Conservation (phyloP, 2,888 invertebrate genomes). For the Stenoptilia bipunctidactyla region DNA sequence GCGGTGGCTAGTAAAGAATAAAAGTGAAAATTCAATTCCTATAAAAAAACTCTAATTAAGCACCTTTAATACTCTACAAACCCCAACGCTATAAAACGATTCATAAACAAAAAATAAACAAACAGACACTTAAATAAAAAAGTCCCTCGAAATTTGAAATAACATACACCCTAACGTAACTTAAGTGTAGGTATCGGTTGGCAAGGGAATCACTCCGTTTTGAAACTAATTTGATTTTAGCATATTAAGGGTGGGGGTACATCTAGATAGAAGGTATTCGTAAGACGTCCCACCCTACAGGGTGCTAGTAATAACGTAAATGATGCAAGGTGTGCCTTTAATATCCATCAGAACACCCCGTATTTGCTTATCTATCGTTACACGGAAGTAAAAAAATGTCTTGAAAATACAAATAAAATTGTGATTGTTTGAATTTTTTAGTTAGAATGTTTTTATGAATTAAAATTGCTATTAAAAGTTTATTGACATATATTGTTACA, state of each 20-base stretch:
- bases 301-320: constrained; percentile 58
- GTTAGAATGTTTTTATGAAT: no score
- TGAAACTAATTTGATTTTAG: constrained; percentile 71
- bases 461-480: no score
- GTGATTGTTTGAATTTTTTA: neutral
- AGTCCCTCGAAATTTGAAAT: constrained; percentile 31
- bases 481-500: no score
- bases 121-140: constrained; percentile 30
- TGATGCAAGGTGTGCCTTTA: constrained; percentile 71
- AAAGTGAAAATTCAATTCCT: no score
- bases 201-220: constrained; percentile 59
- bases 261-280: constrained; percentile 66
- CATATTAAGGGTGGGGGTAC: constrained; percentile 64
- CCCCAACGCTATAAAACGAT: no score
- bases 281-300: constrained; percentile 30
- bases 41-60: no score
- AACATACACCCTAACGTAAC: constrained; percentile 32
- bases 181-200: constrained; percentile 56
- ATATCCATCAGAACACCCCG: constrained; percentile 69
- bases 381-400: constrained; percentile 70
- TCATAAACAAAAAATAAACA: constrained; percentile 19
- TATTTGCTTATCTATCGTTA: constrained; percentile 70
- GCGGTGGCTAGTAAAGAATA: no score
- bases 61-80: no score
- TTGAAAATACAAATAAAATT: constrained; percentile 11